Conservation (phyloP, 2,797 vertebrate species). For the Danio choprae region DNA sequence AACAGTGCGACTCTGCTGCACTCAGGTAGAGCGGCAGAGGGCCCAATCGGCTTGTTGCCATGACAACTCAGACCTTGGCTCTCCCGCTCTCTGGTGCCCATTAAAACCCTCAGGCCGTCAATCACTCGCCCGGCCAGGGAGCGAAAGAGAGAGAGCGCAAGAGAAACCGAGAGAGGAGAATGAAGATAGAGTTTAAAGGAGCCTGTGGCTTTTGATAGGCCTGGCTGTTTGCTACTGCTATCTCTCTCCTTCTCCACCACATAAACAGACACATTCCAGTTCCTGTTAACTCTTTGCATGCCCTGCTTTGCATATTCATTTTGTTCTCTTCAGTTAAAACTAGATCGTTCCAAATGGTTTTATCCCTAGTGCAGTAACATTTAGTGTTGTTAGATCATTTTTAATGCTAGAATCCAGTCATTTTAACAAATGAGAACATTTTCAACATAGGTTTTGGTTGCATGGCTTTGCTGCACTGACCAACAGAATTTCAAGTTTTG, state of each 20-base stretch:
- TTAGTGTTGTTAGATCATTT: background rate
- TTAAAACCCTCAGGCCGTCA: slow-evolving; percentile 87
- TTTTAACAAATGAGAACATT: background rate
- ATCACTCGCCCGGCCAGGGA: slow-evolving; percentile 80
- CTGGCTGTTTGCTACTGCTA: slow-evolving; percentile 56
- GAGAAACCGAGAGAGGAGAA: slow-evolving; percentile 43
- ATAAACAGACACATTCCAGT: slow-evolving; percentile 65
- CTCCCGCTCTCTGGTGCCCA: slow-evolving; percentile 84
- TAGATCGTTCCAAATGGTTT: slow-evolving; percentile 26
- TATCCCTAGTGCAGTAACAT: background rate
- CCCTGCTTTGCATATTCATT: background rate
- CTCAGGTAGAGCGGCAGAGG: slow-evolving; percentile 82
- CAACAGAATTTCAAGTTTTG: no score
- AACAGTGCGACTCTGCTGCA: slow-evolving; percentile 72
- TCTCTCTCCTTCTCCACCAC: slow-evolving; percentile 64
- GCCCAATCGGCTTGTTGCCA: slow-evolving; percentile 85
- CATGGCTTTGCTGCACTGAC: no score
- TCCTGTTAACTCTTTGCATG: slow-evolving; percentile 60
- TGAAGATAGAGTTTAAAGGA: slow-evolving; percentile 73
- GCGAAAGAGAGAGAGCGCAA: slow-evolving; percentile 59
- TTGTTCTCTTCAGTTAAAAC: background rate
- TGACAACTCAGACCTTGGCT: slow-evolving; percentile 86
- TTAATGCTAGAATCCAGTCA: background rate
- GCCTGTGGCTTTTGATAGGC: slow-evolving; percentile 78
- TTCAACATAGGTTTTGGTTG: no score